Conservation (phyloP, 2,113 vertebrate genomes). For the Etheostoma spectabile region DNA sequence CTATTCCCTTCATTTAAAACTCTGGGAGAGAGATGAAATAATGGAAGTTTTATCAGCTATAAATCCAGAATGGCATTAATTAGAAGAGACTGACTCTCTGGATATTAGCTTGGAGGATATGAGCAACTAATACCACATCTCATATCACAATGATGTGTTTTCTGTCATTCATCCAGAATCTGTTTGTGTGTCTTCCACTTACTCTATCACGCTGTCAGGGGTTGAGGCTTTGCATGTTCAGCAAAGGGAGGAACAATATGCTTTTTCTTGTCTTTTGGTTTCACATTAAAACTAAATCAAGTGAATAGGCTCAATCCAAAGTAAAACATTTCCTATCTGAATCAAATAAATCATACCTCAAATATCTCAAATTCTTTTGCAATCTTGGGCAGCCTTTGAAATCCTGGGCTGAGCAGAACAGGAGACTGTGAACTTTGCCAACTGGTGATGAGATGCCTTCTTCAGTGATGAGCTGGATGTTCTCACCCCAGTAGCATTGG, state of each 20-base stretch:
- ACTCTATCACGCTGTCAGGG: constrained; percentile 13
- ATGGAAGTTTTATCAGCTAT: constrained; percentile 59
- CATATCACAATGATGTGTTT: constrained; percentile 11
- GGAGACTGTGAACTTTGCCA: constrained; percentile 46
- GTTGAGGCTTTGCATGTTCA: constrained; percentile 19
- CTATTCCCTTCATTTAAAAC: constrained; percentile 71
- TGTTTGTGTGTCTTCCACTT: constrained; percentile 12
- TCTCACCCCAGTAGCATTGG: constrained; percentile 33
- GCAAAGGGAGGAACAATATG: constrained; percentile 9
- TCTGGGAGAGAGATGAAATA: constrained; percentile 53
- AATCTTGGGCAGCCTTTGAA: constrained; percentile 38
- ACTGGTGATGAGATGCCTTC: constrained; percentile 43
- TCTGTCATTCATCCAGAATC: constrained; percentile 3
- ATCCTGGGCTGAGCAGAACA: constrained; percentile 13
- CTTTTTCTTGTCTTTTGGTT: constrained; percentile 13
- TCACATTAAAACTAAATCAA: constrained; percentile 18
- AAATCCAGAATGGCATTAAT: constrained; percentile 59
- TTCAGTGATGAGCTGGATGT: constrained; percentile 48
- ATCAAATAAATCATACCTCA: constrained; percentile 17
- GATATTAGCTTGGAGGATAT: constrained; percentile 50
- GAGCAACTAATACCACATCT: constrained; percentile 26
- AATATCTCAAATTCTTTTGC: constrained; percentile 14
- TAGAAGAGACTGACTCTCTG: constrained; percentile 11
- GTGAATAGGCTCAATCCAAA: constrained; percentile 8
- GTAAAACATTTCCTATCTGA: neutral